Percentiles rank a stretch among this genome's conserved stretches.
Conservation (phyloP, 2,797 vertebrate genomes). For the Helarctos malayanus region DNA sequence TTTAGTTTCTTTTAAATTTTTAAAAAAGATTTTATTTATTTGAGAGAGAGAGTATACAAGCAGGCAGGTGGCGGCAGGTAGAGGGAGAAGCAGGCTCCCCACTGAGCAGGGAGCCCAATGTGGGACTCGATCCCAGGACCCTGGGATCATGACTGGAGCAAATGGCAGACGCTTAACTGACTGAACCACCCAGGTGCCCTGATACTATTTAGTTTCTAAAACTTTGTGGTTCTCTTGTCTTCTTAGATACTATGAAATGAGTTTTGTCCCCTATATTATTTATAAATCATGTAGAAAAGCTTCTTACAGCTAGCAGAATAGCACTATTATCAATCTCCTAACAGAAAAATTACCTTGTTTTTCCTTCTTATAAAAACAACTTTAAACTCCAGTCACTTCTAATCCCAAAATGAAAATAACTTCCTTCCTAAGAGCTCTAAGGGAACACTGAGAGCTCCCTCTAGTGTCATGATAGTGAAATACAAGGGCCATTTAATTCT, state of each 20-base stretch:
- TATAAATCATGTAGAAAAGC: slow-evolving; percentile 20
- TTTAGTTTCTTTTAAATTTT: background rate
- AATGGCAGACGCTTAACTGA: background rate
- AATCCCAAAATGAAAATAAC: slow-evolving; percentile 54
- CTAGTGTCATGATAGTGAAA: slow-evolving; percentile 74
- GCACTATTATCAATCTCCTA: background rate
- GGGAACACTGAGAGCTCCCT: slow-evolving; percentile 64
- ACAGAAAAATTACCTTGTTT: slow-evolving; percentile 15
- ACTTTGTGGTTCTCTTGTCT: slow-evolving; percentile 8
- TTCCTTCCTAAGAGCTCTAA: background rate
- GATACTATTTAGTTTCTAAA: slow-evolving; percentile 8
- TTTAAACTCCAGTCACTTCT: slow-evolving; percentile 6
- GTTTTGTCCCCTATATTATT: background rate
- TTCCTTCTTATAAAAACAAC: slow-evolving; percentile 4
- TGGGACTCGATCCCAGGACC: background rate
- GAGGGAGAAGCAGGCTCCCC: background rate
- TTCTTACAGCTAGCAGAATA: slow-evolving; percentile 40
- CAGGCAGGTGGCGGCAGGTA: background rate
- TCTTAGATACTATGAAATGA: slow-evolving; percentile 23
- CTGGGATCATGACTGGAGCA: background rate
- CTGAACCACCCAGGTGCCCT: background rate
- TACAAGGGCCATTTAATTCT: slow-evolving; percentile 38
- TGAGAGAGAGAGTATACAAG: background rate
- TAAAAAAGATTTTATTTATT: background rate
- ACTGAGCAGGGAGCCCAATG: background rate